Conservation (phyloP, 2,888 invertebrate genomes). For the Silvanus unidentatus region DNA sequence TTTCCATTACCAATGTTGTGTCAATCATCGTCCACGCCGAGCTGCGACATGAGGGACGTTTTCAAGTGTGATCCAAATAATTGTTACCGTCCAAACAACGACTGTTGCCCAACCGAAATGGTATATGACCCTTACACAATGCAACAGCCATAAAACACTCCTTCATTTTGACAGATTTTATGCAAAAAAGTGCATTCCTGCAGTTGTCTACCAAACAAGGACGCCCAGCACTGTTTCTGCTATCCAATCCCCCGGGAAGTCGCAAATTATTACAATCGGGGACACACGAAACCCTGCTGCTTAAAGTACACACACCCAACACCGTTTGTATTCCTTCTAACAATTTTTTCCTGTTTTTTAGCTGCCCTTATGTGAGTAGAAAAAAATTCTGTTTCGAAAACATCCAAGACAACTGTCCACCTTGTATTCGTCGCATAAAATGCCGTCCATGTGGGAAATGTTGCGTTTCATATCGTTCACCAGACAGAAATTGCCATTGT, state of each 20-base stretch:
- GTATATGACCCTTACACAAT: neutral
- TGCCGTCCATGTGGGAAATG: constrained; percentile 5
- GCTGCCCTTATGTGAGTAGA: constrained; percentile 10
- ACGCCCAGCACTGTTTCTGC: constrained; percentile 17
- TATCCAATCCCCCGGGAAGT: constrained; percentile 36
- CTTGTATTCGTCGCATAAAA: constrained; percentile 1
- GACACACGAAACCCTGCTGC: constrained; percentile 24
- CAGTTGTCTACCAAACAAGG: constrained; percentile 23
- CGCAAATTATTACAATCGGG: constrained; percentile 38
- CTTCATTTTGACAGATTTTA: too few species aligned
- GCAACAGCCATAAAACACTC: neutral
- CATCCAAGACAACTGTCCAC: constrained; percentile 6
- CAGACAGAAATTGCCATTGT: constrained; percentile 3
- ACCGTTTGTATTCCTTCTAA: constrained; percentile 1
- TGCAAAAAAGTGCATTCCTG: constrained; percentile 24
- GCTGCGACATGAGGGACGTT: neutral
- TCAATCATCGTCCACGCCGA: constrained; percentile 6
- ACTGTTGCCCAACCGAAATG: neutral
- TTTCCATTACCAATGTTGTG: neutral
- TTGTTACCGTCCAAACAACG: neutral
- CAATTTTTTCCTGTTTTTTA: neutral
- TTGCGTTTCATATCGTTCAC: constrained; percentile 2
- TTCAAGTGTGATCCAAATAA: neutral
- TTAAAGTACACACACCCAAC: constrained; percentile 24
- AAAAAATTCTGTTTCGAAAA: constrained; percentile 8